phyloP scores from a whole-genome alignment of 2,888 invertebrate genomes.

The Gymnosoma rotundatum region DNA sequence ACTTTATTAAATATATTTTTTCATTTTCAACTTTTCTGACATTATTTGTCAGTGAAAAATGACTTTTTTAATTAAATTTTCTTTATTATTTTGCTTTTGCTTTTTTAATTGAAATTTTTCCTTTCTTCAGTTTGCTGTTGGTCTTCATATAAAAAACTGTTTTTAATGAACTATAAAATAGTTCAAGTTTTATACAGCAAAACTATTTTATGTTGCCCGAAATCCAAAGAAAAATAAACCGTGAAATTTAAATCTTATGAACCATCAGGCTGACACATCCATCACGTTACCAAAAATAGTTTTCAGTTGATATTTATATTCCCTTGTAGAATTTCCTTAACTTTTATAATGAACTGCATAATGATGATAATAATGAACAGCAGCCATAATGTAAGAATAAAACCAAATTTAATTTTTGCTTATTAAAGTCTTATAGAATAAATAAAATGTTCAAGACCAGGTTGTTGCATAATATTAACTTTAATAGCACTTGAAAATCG shows the following conservation, averaged over 20 bases:
- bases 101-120: conserved; percentile 8
- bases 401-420: too few relatives aligned
- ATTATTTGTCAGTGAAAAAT: conserved; percentile 64
- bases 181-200: conserved; percentile 59
- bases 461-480: too few relatives aligned
- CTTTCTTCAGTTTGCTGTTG: conserved; percentile 21
- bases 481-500: too few relatives aligned
- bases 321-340: not conserved
- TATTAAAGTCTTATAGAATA: too few relatives aligned
- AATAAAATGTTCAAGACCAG: too few relatives aligned
- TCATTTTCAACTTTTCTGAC: conserved; percentile 12
- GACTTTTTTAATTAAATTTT: conserved; percentile 64
- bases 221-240: not conserved
- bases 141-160: conserved; percentile 45
- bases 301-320: not conserved
- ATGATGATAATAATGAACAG: not conserved
- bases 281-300: conserved; percentile 5
- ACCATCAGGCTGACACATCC: not conserved
- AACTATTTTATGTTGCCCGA: conserved; percentile 35
- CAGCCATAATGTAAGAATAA: too few relatives aligned
- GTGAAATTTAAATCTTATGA: not conserved
- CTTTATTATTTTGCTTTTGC: conserved; percentile 9
- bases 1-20: conserved; percentile 27
- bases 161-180: conserved; percentile 70
- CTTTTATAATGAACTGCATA: not conserved